A percentile compares a stretch with the other conserved stretches of the same genome.
phyloP scores from a whole-genome alignment of 2,797 vertebrate genomes.

The Platalea minor region DNA sequence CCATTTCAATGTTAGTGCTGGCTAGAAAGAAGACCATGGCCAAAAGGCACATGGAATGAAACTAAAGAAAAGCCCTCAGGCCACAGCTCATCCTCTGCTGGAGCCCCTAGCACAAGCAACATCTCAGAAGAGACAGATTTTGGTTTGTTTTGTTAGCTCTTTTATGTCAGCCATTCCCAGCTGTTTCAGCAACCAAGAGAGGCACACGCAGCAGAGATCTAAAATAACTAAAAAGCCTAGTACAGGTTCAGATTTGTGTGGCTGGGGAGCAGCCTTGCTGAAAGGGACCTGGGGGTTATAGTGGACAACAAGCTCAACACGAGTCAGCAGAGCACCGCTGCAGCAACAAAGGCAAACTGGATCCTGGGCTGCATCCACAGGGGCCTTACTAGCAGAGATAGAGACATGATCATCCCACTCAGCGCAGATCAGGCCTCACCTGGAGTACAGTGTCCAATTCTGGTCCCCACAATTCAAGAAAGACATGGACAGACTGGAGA shows the following conservation, averaged over 20 bases:
- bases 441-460: neutral
- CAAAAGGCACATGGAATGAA: neutral
- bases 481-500: neutral
- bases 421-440: neutral
- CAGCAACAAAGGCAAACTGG: neutral
- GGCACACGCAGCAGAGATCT: neutral
- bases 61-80: neutral
- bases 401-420: neutral
- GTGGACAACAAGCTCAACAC: neutral
- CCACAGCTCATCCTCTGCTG: neutral
- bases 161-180: neutral
- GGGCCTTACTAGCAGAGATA: neutral
- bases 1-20: neutral
- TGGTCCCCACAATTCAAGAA: neutral
- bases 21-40: neutral
- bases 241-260: neutral
- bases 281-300: neutral
- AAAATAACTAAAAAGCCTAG: neutral
- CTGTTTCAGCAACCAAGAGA: neutral
- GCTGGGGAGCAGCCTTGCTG: neutral
- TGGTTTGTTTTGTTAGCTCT: neutral
- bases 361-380: neutral
- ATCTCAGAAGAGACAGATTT: neutral
- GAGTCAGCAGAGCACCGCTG: neutral
- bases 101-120: neutral